Evolutionary conservation across 2,113 vertebrate genomes (phyloP), one percentile per base, ranked within the genome.

Genomic region (Cinclus cinclus): DNA sequence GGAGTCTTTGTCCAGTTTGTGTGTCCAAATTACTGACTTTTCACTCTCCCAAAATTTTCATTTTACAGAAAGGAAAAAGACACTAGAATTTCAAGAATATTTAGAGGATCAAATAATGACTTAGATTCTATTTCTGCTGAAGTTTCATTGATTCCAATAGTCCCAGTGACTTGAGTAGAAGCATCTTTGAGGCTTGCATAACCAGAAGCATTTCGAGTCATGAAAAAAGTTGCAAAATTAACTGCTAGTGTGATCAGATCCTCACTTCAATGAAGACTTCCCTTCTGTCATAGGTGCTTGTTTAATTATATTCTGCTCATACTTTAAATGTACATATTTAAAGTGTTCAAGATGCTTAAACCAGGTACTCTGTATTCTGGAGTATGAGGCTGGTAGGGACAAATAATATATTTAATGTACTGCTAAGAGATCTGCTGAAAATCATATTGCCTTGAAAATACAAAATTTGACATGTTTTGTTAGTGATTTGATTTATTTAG

Each of bases 221-320:
- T 94, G 70, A 87, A 90, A 95, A 94, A 63, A 70, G 22, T 92
- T 68, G 55, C 91, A 87, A 92, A 96, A 85, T 95, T 94, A 92
- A 91, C 89, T 83, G 59, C 85, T 94, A 69, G 49, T 77, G 35
- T 91, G 91, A 95, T 95, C 89, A 91, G 42, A 85, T 88, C 42
- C 44, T 94, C 78, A 80, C 70, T 87, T 95, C 91, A 92, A 33
- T 92, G 67, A 67, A 96, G 82, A 90, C 94, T 91, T 95, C 82
- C 87, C 90, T 95, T 84, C 82, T 97, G 95, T 93, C 90, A 90
- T 30, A 91, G 71, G 47, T 79, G 88, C 56, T 91, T 80, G 63
- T 76, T 91, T 89, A 95, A 92, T 96, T 95, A 76, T 78, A 82
- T 91, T 49, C 58, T 62, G 25, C 46, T 87, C 7, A 11, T 89